Conservation (phyloP, 1,140 invertebrate species). For the Drosophila pruinosa region DNA sequence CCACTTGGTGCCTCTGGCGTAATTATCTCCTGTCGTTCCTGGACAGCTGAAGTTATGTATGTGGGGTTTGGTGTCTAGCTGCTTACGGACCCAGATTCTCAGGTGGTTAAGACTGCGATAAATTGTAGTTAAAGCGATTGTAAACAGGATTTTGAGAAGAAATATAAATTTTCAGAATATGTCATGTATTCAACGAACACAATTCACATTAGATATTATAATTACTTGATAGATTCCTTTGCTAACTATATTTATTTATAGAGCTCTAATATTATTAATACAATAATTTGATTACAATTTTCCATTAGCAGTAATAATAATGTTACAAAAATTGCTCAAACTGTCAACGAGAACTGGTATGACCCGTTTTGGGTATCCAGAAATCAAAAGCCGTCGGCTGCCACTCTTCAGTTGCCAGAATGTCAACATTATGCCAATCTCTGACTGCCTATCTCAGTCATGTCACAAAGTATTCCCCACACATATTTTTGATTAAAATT, state of each 20-base stretch:
- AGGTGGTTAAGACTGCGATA: constrained; percentile 9
- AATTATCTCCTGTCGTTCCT: constrained; percentile 31
- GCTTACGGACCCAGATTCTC: neutral
- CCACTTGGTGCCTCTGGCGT: constrained; percentile 31
- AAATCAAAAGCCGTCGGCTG: constrained; percentile 18
- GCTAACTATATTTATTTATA: too few relatives aligned
- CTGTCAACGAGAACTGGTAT: neutral
- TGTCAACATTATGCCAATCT: constrained; percentile 45
- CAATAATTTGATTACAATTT: neutral
- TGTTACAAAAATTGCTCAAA: neutral
- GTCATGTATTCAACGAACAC: too few relatives aligned
- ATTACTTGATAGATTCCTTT: too few relatives aligned
- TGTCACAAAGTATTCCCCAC: constrained; percentile 32
- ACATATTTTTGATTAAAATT: constrained; percentile 50
- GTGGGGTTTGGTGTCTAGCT: constrained; percentile 4
- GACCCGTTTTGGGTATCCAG: neutral
- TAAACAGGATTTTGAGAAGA: neutral
- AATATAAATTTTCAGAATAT: constrained; percentile 3
- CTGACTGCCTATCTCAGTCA: constrained; percentile 43
- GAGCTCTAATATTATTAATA: too few relatives aligned
- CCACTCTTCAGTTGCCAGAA: constrained; percentile 34
- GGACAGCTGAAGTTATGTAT: constrained; percentile 19
- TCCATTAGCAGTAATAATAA: neutral
- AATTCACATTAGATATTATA: too few relatives aligned
- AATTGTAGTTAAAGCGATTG: constrained; percentile 23